Percentiles rank a stretch among this genome's conserved stretches.
phyloP scores from a whole-genome alignment of 2,797 vertebrate species.

The Catostomus latipinnis region DNA sequence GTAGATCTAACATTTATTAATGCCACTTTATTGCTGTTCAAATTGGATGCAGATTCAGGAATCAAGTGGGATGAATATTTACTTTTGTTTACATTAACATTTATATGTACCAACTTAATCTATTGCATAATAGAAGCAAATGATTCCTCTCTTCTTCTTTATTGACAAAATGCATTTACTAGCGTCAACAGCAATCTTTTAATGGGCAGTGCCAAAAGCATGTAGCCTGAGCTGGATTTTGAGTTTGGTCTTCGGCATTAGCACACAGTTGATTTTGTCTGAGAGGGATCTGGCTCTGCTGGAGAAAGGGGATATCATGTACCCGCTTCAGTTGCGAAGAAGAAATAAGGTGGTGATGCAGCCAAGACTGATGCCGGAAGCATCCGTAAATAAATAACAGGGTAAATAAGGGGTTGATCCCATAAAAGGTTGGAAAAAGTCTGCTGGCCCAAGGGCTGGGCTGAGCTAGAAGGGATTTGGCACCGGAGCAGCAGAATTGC shows the following conservation, averaged over 20 bases:
- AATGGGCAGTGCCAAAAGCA: not conserved
- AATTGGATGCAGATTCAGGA: not conserved
- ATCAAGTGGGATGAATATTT: too few species aligned
- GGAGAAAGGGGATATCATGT: constrained; percentile 52
- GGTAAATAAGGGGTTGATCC: constrained; percentile 54
- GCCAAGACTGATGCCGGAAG: constrained; percentile 50
- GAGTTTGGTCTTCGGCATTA: constrained; percentile 20
- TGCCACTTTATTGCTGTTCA: not conserved
- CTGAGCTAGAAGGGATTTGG: constrained; percentile 21
- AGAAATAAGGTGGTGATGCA: constrained; percentile 34
- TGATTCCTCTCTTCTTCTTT: not conserved
- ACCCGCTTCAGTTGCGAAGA: constrained; percentile 50
- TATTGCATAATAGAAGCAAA: too few species aligned
- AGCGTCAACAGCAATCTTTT: not conserved
- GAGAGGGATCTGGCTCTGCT: constrained; percentile 31
- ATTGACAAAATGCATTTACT: not conserved
- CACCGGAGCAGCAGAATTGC: constrained; percentile 30
- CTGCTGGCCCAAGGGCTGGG: constrained; percentile 23
- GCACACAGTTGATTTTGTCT: not conserved
- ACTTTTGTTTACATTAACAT: too few species aligned
- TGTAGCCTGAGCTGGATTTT: not conserved
- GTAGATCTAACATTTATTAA: too few species aligned
- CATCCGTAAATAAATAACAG: constrained; percentile 59
- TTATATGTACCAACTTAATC: not conserved
- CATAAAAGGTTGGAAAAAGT: constrained; percentile 46